Evolutionary conservation across 1,140 invertebrate species (phyloP).

Genomic region (Drosophila quadrilineata): DNA sequence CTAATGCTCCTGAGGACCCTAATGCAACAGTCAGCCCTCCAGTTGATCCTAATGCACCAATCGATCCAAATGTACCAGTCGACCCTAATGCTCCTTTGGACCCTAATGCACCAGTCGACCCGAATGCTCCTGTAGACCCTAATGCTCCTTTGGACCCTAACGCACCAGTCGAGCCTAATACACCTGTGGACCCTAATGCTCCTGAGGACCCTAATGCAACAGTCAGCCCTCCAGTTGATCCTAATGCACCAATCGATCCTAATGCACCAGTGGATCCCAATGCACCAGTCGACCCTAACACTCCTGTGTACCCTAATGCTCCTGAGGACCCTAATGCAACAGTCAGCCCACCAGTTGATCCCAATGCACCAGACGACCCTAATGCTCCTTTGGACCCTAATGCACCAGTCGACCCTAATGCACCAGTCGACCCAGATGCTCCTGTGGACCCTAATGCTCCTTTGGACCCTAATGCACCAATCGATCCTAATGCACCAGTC

Average conservation of each 20-base stretch:
- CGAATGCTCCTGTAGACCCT: conserved; percentile 5
- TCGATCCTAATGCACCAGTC: conserved; percentile 5
- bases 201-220: conserved; percentile 4
- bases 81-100: conserved; percentile 15
- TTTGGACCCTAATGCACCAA: conserved; percentile 1
- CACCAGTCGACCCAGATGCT: conserved; percentile 9
- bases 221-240: conserved; percentile 1
- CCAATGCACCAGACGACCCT: conserved; percentile 11
- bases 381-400: conserved; percentile 2
- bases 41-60: conserved; percentile 14
- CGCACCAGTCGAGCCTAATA: conserved; percentile 18
- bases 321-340: conserved; percentile 2
- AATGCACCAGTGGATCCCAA: conserved; percentile 15
- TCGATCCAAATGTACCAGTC: conserved; percentile 14
- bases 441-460: conserved; percentile 11
- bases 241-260: background rate
- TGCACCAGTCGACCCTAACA: conserved; percentile 11
- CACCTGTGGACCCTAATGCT: conserved; percentile 13
- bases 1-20: conserved; percentile 17
- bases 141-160: conserved; percentile 8
- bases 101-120: conserved; percentile 25
- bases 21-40: conserved; percentile 27
- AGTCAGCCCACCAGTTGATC: conserved; percentile 2
- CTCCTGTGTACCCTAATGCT: conserved; percentile 9
- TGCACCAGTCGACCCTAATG: conserved; percentile 14